Base-by-base conservation (phyloP, 2,113 vertebrate genomes). In the Larimichthys polyactis region DNA sequence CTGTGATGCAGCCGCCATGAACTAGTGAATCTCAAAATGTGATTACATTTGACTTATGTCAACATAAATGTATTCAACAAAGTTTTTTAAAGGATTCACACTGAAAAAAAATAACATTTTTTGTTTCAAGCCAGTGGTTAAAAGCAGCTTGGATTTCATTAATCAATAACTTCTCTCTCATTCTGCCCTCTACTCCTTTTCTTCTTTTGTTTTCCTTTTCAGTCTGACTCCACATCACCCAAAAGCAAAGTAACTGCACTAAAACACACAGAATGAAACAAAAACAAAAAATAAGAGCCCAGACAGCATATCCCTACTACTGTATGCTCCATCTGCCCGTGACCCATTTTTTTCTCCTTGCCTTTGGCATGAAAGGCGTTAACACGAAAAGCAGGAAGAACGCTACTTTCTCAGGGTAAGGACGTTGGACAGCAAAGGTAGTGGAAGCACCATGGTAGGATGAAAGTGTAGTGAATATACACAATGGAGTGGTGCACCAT, bases 331-430 rank as follows among this genome's bases (percentile, higher is more conserved):
- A 43, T 84, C 75, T 84, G 90, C 79, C 83, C 80, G 2, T 91
- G 90, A 93, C 90, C 92, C 85, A 93, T 67, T 90, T 94, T 85
- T 74, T 82, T 84, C 72, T 82, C 83, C 44, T 84, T 79, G 75
- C 64, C 75, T 90, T 70, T 82, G 78, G 78, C 81, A 74, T 10
- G n/a, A 71, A 69, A 79, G n/a, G 67, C 71, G 54, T 87, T 87
- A 86, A 85, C 36, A 55, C 22, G 49, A 71, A 79, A 81, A 71
- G 67, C 44, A 75, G 49, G 68, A 76, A 49, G 55, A 71, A 82
- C 75, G 83, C 73, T 65, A 15, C 65, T 79, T 78, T 66, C 67
- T 86, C 54, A 76, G 66, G 86, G 79, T 71, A 77, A 83, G 81
- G 78, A 79, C 70, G 63, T 11, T 68, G 78, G 59, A 55, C 59